Evolutionary conservation across 2,888 invertebrate genomes (phyloP).

Genomic region (Mamestra brassicae): DNA sequence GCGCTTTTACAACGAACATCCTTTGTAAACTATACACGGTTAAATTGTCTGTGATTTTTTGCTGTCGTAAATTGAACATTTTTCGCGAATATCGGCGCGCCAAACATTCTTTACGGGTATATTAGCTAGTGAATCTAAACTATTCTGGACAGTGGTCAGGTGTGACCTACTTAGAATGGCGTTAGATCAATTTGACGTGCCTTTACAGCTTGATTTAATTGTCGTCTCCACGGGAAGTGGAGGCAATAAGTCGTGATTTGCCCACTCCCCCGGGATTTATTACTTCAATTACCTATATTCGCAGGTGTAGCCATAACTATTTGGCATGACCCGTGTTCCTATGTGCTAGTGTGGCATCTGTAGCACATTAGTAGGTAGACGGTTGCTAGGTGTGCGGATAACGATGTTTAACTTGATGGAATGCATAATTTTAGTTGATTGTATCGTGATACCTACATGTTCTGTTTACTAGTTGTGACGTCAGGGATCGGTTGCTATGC

Average conservation of each 20-base stretch:
- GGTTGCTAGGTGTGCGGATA: constrained; percentile 41
- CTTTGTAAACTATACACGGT: background rate
- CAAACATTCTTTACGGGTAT: constrained; percentile 41
- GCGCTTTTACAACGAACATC: constrained; percentile 10
- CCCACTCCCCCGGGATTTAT: constrained; percentile 75
- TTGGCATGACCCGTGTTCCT: constrained; percentile 51
- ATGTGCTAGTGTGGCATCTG: constrained; percentile 47
- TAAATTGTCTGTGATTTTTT: constrained; percentile 5
- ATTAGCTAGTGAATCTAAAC: constrained; percentile 31
- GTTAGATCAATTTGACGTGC: constrained; percentile 66
- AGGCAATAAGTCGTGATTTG: constrained; percentile 78
- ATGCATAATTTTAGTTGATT: constrained; percentile 64
- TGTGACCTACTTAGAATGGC: constrained; percentile 65
- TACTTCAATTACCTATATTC: constrained; percentile 73
- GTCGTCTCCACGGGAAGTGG: constrained; percentile 71
- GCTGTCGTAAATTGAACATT: constrained; percentile 31
- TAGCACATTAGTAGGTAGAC: constrained; percentile 43
- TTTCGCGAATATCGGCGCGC: constrained; percentile 16
- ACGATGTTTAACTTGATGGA: constrained; percentile 64
- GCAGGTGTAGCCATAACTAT: constrained; percentile 64
- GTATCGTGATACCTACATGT: constrained; percentile 53
- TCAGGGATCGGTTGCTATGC: constrained; percentile 24
- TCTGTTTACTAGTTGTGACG: constrained; percentile 45
- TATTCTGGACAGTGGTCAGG: constrained; percentile 60
- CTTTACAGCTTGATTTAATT: constrained; percentile 78